Conservation (phyloP, 2,797 vertebrate species). For the Enteromius paludinosus region DNA sequence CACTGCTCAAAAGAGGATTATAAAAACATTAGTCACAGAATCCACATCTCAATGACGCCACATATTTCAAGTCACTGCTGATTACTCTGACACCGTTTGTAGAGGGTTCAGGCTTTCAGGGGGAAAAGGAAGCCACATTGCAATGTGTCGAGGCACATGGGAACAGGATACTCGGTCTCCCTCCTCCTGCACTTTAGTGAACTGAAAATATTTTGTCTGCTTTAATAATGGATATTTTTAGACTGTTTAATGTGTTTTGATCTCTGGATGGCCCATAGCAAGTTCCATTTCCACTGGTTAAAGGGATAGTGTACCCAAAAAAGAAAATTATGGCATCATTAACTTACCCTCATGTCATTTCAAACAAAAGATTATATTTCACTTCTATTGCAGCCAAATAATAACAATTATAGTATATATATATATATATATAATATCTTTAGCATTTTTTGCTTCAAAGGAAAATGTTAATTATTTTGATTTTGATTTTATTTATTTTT, state of each 20-base stretch:
- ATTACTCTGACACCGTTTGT: slow-evolving; percentile 81
- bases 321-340: neutral
- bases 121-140: slow-evolving; percentile 48
- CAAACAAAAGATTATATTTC: neutral
- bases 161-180: slow-evolving; percentile 60
- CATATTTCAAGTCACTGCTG: slow-evolving; percentile 85
- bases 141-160: slow-evolving; percentile 60
- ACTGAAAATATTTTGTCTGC: slow-evolving; percentile 11
- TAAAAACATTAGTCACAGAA: slow-evolving; percentile 85
- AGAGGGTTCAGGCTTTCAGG: slow-evolving; percentile 70
- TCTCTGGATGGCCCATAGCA: neutral
- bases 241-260: slow-evolving; percentile 15
- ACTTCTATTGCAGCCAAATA: neutral
- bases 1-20: slow-evolving; percentile 72
- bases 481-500: neutral
- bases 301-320: neutral
- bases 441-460: neutral
- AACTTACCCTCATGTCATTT: neutral
- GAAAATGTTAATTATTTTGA: too few relatives aligned
- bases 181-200: neutral
- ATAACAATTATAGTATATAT: too few relatives aligned
- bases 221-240: slow-evolving; percentile 11
- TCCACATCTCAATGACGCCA: slow-evolving; percentile 78
- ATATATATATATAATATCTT: neutral
- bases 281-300: neutral